phyloP scores from a whole-genome alignment of 64 coral and sea anemone genomes.

The Trachythela sp. region DNA sequence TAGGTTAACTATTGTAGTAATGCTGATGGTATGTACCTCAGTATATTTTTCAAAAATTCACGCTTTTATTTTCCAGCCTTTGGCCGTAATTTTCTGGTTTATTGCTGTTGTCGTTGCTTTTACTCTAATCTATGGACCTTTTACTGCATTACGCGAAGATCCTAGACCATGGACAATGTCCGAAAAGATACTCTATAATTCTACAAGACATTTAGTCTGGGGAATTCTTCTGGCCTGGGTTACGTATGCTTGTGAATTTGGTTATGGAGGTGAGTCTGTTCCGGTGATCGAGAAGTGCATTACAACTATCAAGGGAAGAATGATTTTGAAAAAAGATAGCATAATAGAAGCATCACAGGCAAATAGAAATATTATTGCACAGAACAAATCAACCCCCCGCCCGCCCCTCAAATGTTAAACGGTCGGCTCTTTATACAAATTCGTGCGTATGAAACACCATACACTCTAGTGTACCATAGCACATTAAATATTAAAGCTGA shows the following conservation, averaged over 20 bases:
- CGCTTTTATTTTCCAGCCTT: background rate
- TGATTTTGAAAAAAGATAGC: too few species aligned
- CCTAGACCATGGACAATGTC: background rate
- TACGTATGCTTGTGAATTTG: slow-evolving; percentile 6
- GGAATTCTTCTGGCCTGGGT: background rate
- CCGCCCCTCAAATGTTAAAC: too few species aligned
- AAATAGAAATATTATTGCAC: too few species aligned
- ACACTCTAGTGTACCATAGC: too few species aligned
- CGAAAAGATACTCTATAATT: background rate
- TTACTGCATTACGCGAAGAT: background rate
- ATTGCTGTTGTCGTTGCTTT: background rate
- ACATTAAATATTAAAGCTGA: too few species aligned
- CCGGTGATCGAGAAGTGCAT: background rate
- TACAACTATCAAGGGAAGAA: background rate
- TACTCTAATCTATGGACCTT: background rate
- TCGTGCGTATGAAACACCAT: too few species aligned
- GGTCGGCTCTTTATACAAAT: too few species aligned
- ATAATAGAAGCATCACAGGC: too few species aligned
- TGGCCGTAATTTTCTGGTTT: background rate
- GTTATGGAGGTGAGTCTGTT: background rate
- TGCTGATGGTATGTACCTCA: too few species aligned
- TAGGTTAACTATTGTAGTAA: too few species aligned
- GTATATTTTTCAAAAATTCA: too few species aligned
- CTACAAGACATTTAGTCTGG: background rate
- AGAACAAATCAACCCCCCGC: too few species aligned